Conservation (phyloP, 2,888 invertebrate species). For the Aromia moschata region DNA sequence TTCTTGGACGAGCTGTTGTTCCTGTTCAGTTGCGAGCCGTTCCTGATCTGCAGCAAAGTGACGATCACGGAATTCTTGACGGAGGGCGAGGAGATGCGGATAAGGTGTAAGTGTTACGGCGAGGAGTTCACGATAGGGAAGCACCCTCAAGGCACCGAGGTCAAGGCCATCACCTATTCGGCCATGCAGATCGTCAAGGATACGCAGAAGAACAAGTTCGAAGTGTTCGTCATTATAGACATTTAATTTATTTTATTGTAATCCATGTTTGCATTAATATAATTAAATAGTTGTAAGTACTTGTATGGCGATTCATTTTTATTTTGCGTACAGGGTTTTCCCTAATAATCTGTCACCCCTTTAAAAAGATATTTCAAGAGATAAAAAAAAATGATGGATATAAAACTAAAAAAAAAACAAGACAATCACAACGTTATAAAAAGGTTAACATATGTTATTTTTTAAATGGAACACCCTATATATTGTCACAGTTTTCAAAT, state of each 20-base stretch:
- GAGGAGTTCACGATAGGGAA: constrained; percentile 92
- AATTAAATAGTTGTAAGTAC: too few species aligned
- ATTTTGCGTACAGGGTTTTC: too few species aligned
- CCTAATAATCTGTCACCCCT: too few species aligned
- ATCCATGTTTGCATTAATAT: too few species aligned
- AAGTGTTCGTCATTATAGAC: constrained; percentile 98
- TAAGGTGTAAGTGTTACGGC: constrained; percentile 86
- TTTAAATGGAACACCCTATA: too few species aligned
- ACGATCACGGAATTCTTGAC: constrained; percentile 87
- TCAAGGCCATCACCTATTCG: constrained; percentile 99
- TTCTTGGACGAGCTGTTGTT: constrained; percentile 95
- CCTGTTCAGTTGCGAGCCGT: constrained; percentile 92
- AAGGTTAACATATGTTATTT: too few species aligned
- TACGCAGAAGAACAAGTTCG: constrained; percentile 75
- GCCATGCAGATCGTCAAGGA: constrained; percentile 93
- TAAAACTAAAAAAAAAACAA: too few species aligned
- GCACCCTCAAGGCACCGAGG: constrained; percentile 97
- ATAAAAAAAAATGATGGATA: too few species aligned
- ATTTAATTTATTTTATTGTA: constrained; percentile 68
- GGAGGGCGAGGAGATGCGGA: constrained; percentile 75
- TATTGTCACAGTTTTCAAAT: too few species aligned
- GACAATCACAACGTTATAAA: too few species aligned
- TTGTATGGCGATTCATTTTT: too few species aligned
- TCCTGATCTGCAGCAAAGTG: constrained; percentile 86
- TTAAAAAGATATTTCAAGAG: too few species aligned